These are phyloP conservation scores for Siniperca knerii DNA, from an alignment of 2,113 vertebrate species.

Conservation along the genomic window DNA sequence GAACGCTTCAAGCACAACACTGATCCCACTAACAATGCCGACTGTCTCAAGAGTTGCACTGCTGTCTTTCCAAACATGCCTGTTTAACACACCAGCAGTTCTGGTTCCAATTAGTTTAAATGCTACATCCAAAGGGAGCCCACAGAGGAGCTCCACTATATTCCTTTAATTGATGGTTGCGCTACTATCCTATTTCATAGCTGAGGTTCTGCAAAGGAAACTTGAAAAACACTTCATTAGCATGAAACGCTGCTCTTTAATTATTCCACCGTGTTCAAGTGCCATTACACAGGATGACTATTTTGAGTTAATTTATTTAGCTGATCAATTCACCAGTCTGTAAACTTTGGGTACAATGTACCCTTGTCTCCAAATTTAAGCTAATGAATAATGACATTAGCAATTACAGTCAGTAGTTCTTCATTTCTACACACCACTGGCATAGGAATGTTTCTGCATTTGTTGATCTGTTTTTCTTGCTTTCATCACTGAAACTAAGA, in stretches of 20 bases:
- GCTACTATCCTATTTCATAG: slow-evolving; percentile 75
- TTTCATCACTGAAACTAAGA: neutral
- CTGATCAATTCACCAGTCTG: slow-evolving; percentile 29
- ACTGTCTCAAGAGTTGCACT: slow-evolving; percentile 56
- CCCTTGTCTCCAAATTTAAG: neutral
- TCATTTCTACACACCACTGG: neutral
- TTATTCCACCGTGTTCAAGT: slow-evolving; percentile 51
- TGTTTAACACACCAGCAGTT: slow-evolving; percentile 65
- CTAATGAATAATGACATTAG: neutral
- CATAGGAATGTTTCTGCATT: neutral
- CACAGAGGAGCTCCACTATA: slow-evolving; percentile 52
- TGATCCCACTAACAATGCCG: slow-evolving; percentile 52
- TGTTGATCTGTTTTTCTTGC: slow-evolving; percentile 5
- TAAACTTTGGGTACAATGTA: slow-evolving; percentile 13
- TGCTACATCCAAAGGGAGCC: slow-evolving; percentile 66
- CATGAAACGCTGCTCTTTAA: slow-evolving; percentile 67
- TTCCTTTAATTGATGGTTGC: slow-evolving; percentile 74
- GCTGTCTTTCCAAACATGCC: slow-evolving; percentile 66
- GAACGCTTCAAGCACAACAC: slow-evolving; percentile 37
- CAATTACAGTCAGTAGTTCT: neutral
- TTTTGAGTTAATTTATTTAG: slow-evolving; percentile 58
- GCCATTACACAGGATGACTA: slow-evolving; percentile 46
- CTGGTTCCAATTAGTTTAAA: slow-evolving; percentile 79
- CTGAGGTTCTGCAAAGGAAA: slow-evolving; percentile 55
- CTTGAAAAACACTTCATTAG: slow-evolving; percentile 76